Conservation (phyloP, 2,888 invertebrate species). For the Drosophila yooni region DNA sequence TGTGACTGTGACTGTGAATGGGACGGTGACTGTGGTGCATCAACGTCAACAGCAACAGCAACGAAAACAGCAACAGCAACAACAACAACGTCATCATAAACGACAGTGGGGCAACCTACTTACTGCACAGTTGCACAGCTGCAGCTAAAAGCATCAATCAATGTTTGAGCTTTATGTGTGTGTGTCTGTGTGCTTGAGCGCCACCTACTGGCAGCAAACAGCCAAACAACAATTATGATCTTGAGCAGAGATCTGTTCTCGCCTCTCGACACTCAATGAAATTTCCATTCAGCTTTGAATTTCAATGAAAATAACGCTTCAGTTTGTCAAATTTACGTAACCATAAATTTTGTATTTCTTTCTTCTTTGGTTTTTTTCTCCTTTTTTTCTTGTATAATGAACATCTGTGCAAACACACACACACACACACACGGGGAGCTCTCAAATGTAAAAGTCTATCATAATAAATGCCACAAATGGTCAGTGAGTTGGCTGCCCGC, state of each 20-base stretch:
- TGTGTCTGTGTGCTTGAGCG: slow-evolving; percentile 46
- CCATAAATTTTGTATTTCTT: slow-evolving; percentile 36
- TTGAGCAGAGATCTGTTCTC: slow-evolving; percentile 43
- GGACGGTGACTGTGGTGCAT: slow-evolving; percentile 60
- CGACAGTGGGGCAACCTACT: slow-evolving; percentile 59
- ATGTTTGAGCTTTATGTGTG: slow-evolving; percentile 50
- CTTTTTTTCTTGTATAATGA: slow-evolving; percentile 60
- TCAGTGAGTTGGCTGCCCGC: slow-evolving; percentile 20
- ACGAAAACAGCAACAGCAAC: slow-evolving; percentile 60
- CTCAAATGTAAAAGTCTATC: background rate
- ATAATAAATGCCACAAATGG: slow-evolving; percentile 52
- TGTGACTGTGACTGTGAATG: background rate
- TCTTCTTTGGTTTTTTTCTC: slow-evolving; percentile 4
- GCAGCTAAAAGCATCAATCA: slow-evolving; percentile 70
- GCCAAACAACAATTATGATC: slow-evolving; percentile 32
- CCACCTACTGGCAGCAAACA: slow-evolving; percentile 63
- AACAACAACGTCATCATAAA: slow-evolving; percentile 63
- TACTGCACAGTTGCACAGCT: slow-evolving; percentile 51
- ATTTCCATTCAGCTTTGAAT: slow-evolving; percentile 53
- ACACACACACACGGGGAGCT: background rate
- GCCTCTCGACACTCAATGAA: slow-evolving; percentile 45
- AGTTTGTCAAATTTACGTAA: slow-evolving; percentile 76
- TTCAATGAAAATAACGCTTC: slow-evolving; percentile 62
- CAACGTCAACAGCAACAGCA: slow-evolving; percentile 63
- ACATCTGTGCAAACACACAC: slow-evolving; percentile 81